Conservation (phyloP, 1,140 invertebrate genomes). For the Coenobita brevimanus region DNA sequence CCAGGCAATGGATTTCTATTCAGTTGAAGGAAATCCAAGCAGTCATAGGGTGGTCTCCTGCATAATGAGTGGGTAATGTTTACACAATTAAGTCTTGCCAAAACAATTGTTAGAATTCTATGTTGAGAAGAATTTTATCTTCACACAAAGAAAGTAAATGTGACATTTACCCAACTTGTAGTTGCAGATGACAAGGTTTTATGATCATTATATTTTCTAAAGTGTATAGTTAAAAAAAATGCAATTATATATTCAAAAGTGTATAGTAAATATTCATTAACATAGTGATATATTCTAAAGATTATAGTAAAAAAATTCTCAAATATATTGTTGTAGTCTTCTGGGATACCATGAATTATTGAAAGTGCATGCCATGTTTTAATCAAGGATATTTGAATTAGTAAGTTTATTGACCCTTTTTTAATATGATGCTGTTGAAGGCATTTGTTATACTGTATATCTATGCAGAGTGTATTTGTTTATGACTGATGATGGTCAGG, state of each 20-base stretch:
- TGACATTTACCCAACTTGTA: constrained; percentile 44
- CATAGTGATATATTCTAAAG: constrained; percentile 54
- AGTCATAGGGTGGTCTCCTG: constrained; percentile 18
- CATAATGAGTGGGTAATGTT: constrained; percentile 27
- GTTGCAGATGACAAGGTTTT: constrained; percentile 41
- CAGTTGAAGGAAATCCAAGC: too few species aligned
- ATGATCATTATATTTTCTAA: constrained; percentile 57
- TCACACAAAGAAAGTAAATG: not conserved
- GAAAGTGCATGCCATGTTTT: constrained; percentile 50
- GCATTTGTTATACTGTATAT: not conserved
- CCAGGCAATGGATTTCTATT: too few species aligned
- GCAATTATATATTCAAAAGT: constrained; percentile 55
- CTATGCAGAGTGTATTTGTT: constrained; percentile 17
- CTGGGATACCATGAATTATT: constrained; percentile 52
- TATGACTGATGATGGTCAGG: constrained; percentile 13
- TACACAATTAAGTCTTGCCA: too few species aligned
- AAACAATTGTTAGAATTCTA: constrained; percentile 20
- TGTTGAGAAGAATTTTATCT: constrained; percentile 32
- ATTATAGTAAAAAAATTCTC: constrained; percentile 33
- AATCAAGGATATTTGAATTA: not conserved
- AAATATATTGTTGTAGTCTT: constrained; percentile 53
- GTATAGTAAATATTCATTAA: constrained; percentile 56
- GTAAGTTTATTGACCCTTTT: constrained; percentile 37
- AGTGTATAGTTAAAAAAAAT: constrained; percentile 54
- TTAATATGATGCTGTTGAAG: constrained; percentile 11